phyloP scores from a whole-genome alignment of 2,797 vertebrate genomes.

The Forpus xanthops region DNA sequence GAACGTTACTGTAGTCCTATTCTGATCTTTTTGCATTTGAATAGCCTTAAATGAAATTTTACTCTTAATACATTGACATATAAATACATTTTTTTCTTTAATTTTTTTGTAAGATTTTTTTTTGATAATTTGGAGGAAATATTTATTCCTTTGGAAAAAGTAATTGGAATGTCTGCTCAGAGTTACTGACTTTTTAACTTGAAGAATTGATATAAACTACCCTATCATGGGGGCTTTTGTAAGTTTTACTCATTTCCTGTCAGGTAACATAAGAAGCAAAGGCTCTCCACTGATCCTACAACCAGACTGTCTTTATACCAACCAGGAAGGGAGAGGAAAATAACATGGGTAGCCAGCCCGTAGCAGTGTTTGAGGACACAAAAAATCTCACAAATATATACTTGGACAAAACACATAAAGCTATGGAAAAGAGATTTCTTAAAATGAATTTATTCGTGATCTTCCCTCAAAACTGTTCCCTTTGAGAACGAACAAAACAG shows the following conservation, averaged over 20 bases:
- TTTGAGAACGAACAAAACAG: background rate
- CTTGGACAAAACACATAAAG: background rate
- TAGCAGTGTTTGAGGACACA: background rate
- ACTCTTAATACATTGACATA: background rate
- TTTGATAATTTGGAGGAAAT: background rate
- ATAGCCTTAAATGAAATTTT: background rate
- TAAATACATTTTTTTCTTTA: background rate
- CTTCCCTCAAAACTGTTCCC: background rate
- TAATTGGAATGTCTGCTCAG: background rate
- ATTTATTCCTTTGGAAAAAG: background rate
- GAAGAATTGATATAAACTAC: background rate
- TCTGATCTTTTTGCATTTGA: background rate
- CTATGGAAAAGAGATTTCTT: background rate
- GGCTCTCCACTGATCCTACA: background rate
- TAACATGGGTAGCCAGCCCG: background rate
- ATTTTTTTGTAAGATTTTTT: background rate
- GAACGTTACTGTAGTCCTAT: background rate
- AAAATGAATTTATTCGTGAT: background rate
- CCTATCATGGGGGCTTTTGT: rapidly evolving
- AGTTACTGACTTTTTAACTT: background rate
- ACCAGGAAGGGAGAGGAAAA: background rate
- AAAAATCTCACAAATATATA: background rate
- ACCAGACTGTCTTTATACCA: background rate
- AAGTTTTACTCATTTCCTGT: background rate
- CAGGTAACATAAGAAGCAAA: background rate